These are phyloP conservation scores for Drosophila rhopaloa DNA, from an alignment of 1,140 invertebrate genomes.

Conservation along the genomic window DNA sequence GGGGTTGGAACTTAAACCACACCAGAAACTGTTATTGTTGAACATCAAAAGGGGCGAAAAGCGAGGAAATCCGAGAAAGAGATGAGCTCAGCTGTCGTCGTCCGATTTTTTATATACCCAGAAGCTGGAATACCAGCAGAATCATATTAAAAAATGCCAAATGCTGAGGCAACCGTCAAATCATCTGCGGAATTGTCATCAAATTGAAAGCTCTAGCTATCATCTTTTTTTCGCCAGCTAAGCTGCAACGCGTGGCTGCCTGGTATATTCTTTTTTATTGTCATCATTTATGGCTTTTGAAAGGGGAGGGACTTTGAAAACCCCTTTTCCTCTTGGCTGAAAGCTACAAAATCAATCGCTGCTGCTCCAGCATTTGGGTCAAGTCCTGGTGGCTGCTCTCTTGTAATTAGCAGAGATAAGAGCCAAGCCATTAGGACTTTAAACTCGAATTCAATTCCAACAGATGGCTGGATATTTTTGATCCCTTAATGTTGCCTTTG, in stretches of 20 bases:
- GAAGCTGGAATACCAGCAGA: slow-evolving; percentile 60
- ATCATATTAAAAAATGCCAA: slow-evolving; percentile 81
- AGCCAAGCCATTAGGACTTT: slow-evolving; percentile 33
- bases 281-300: slow-evolving; percentile 50
- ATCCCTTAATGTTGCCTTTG: slow-evolving; percentile 25
- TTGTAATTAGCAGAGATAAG: slow-evolving; percentile 63
- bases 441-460: slow-evolving; percentile 33
- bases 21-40: slow-evolving; percentile 62
- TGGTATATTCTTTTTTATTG: slow-evolving; percentile 43
- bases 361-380: slow-evolving; percentile 50
- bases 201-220: slow-evolving; percentile 68
- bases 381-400: slow-evolving; percentile 41
- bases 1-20: slow-evolving; percentile 23
- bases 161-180: slow-evolving; percentile 76
- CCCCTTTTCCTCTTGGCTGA: slow-evolving; percentile 14
- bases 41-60: slow-evolving; percentile 15
- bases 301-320: slow-evolving; percentile 13
- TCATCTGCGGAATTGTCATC: slow-evolving; percentile 81
- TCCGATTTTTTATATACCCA: slow-evolving; percentile 50
- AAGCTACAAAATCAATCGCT: slow-evolving; percentile 56
- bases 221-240: slow-evolving; percentile 40
- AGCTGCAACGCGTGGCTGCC: slow-evolving; percentile 76
- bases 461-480: slow-evolving; percentile 43
- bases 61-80: slow-evolving; percentile 4
- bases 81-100: slow-evolving; percentile 69